A percentile compares a stretch with the other conserved stretches of the same genome.
Conservation (phyloP, 2,113 vertebrate species). For the sheep (Ovis aries) region ARS-UI_Ramb_v3.0 NC_056059.1:74206001-74206500, state of each 20-base stretch:
- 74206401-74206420: background rate
- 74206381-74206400: background rate
- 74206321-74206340: background rate
- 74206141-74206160: background rate
- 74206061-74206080: background rate
- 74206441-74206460: no score
- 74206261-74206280: background rate
- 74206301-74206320: background rate
- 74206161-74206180: background rate
- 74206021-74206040: background rate
- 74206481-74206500: no score
- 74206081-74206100: background rate
- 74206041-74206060: background rate
- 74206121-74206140: background rate
- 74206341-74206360: background rate
- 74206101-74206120: background rate
- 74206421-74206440: background rate
- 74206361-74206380: background rate
- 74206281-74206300: background rate
- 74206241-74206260: background rate
- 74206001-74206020: background rate
- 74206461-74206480: no score
- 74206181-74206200: background rate
- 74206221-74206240: background rate
- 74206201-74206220: fast-evolving